phyloP scores from a whole-genome alignment of 2,797 vertebrate species.

The Geotrypetes seraphini region DNA sequence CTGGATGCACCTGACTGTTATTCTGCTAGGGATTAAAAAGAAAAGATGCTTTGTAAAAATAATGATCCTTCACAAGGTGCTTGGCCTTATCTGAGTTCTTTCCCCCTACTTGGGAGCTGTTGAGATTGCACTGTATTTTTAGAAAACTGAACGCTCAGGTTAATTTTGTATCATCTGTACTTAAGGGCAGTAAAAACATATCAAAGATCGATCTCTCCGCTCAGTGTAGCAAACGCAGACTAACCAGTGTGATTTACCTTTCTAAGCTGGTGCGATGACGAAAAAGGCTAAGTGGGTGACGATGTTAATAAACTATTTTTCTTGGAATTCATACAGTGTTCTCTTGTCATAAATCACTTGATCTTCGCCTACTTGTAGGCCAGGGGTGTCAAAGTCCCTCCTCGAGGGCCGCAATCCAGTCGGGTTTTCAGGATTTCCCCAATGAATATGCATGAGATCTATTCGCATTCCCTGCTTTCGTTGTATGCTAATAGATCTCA shows the following conservation, averaged over 20 bases:
- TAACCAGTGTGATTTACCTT: background rate
- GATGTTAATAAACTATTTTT: constrained; percentile 10
- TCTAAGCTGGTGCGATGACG: background rate
- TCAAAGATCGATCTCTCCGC: constrained; percentile 1
- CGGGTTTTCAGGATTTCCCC: no score
- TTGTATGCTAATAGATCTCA: no score
- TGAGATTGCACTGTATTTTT: background rate
- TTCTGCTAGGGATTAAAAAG: constrained; percentile 6
- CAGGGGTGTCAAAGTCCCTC: no score
- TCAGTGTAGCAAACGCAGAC: background rate
- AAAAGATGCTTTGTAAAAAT: constrained; percentile 11
- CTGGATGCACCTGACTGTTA: constrained; percentile 10
- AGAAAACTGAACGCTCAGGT: constrained; percentile 6
- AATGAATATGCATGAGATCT: no score
- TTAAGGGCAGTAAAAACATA: background rate
- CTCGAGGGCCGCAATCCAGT: no score
- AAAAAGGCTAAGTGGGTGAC: constrained; percentile 1
- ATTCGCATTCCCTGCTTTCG: no score
- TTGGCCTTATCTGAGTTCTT: background rate
- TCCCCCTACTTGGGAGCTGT: background rate
- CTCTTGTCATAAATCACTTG: no score
- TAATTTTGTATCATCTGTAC: constrained; percentile 4
- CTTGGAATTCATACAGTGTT: background rate
- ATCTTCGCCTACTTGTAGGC: no score
- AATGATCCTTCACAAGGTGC: background rate